Evolutionary conservation across 2,888 invertebrate genomes (phyloP), one percentile per base, ranked within the genome.

Genomic region (Stramonita haemastoma): DNA sequence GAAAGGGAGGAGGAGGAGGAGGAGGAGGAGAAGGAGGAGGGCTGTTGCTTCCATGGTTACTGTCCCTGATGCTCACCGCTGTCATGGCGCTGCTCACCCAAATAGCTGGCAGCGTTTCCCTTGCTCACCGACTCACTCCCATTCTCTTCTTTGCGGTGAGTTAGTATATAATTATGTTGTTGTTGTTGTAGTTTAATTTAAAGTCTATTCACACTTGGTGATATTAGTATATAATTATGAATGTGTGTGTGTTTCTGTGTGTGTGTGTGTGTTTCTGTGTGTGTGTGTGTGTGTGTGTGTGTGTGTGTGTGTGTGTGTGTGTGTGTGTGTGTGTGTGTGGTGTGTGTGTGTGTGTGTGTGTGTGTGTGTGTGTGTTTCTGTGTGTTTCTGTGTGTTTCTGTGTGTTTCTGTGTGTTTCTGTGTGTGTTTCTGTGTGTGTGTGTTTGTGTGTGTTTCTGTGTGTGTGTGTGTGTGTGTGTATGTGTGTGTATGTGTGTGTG

Each of bases 401-500:
- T n/a, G 73, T 11, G 73, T 73, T n/a, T 11, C n/a, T 73, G 73
- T 29, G 73, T 73, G n/a, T 29, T 8, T 29, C n/a, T 29, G 73
- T 73, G 73, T 11, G 73, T n/a, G n/a, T 11, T n/a, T n/a, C n/a
- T 29, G n/a, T n/a, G n/a, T 29, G n/a, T 29, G 73, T 29, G 73
- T 73, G 73, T 73, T 15, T 60, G 60, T 19, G 60, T 22, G 60
- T 19, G n/a, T n/a, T n/a, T n/a, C n/a, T n/a, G n/a, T n/a, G n/a
- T n/a, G n/a, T n/a, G n/a, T 57, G 60, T 22, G 60, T 60, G 60
- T 2, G n/a, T 15, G n/a, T 73, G 73, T 73, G 73, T 73, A 5
- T 73, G 73, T n/a, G 73, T 73, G n/a, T n/a, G 6, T 73, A n/a
- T 73, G 83, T 83, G 83, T 34, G 17, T 83, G 83, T 34, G 83